phyloP scores from a whole-genome alignment of 2,888 invertebrate species.

The Drosophila meridiana region DNA sequence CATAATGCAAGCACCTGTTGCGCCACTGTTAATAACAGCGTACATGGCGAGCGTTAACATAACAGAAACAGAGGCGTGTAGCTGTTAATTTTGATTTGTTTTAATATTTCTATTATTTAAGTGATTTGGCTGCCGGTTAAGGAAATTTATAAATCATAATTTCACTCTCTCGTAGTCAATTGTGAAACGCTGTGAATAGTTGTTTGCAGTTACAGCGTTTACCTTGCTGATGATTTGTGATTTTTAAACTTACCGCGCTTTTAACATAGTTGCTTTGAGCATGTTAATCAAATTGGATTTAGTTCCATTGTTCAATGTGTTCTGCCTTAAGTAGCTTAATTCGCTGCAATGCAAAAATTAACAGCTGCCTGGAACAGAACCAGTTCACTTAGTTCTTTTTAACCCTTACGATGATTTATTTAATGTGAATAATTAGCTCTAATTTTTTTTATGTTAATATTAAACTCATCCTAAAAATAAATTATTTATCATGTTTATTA shows the following conservation, averaged over 20 bases:
- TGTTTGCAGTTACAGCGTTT: no score
- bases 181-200: no score
- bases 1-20: background rate
- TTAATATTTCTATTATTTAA: background rate
- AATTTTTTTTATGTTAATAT: no score
- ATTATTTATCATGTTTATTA: background rate
- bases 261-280: background rate
- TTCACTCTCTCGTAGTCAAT: no score
- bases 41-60: background rate
- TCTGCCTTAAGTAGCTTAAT: background rate
- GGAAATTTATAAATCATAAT: no score
- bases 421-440: no score
- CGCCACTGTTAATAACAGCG: background rate
- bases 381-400: background rate
- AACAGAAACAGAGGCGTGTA: background rate
- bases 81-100: background rate
- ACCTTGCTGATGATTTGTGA: no score
- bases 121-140: no score
- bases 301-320: background rate
- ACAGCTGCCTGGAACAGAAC: background rate
- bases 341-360: background rate
- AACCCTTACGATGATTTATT: background rate
- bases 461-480: no score
- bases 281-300: background rate
- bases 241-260: background rate